These are phyloP conservation scores for Phasianus colchicus DNA, from an alignment of 2,113 vertebrate genomes.

Conservation along the genomic window DNA sequence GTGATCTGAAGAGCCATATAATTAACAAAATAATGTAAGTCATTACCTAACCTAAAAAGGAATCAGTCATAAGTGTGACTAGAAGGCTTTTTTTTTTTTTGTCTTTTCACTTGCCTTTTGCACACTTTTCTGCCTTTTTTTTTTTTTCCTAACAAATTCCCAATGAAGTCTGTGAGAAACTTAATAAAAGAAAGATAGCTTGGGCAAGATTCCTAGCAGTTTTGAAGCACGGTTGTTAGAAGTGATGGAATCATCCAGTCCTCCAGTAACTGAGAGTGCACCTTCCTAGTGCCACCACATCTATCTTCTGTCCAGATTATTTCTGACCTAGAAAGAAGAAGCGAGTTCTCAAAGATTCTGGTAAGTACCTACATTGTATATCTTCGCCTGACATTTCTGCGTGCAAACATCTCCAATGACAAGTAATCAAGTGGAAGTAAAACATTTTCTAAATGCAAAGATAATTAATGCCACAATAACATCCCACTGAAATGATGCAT, in stretches of 20 bases:
- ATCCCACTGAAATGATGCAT: constrained; percentile 21
- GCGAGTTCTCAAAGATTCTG: neutral
- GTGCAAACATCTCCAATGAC: neutral
- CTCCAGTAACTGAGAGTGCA: neutral
- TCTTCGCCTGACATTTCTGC: neutral
- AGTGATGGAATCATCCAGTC: neutral
- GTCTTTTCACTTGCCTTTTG: neutral
- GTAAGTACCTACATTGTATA: neutral
- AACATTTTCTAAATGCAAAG: constrained; percentile 20
- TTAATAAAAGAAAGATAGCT: neutral
- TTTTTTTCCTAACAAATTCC: neutral
- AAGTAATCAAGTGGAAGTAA: constrained; percentile 4
- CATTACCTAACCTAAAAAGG: neutral
- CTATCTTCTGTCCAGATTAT: neutral
- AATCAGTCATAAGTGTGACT: neutral
- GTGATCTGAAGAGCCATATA: neutral
- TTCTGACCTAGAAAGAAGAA: neutral
- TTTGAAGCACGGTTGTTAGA: neutral
- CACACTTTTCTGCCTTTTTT: neutral
- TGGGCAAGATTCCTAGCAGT: neutral
- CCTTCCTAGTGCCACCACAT: neutral
- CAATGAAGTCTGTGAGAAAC: neutral
- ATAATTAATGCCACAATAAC: constrained; percentile 5
- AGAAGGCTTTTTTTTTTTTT: neutral
- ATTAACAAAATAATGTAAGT: neutral